Conservation (phyloP, 1,140 invertebrate species). For the Bombyx mori region DNA sequence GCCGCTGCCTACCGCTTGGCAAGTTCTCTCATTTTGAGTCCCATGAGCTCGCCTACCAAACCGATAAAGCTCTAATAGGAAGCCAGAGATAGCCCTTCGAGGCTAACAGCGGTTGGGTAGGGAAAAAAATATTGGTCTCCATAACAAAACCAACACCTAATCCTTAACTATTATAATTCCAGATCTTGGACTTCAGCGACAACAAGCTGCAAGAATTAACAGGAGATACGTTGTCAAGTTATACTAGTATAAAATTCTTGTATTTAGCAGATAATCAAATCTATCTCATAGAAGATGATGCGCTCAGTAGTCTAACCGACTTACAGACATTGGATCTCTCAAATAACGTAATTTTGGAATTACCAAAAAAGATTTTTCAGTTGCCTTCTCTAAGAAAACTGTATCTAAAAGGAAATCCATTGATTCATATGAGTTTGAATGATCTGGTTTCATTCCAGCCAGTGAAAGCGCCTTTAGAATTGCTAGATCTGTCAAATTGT, state of each 20-base stretch:
- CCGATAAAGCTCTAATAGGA: too few relatives aligned
- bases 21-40: too few relatives aligned
- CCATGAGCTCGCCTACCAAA: too few relatives aligned
- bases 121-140: too few relatives aligned
- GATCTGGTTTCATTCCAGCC: constrained; percentile 61
- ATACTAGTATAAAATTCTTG: constrained; percentile 71
- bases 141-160: too few relatives aligned
- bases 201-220: constrained; percentile 74
- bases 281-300: constrained; percentile 70
- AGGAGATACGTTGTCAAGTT: constrained; percentile 68
- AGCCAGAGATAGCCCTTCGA: too few relatives aligned
- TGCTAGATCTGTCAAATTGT: constrained; percentile 72
- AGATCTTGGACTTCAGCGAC: constrained; percentile 76
- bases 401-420: constrained; percentile 72
- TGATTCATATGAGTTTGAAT: constrained; percentile 55
- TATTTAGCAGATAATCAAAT: constrained; percentile 76
- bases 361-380: constrained; percentile 71
- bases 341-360: constrained; percentile 71
- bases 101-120: too few relatives aligned
- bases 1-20: too few relatives aligned
- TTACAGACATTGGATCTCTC: constrained; percentile 73
- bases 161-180: constrained; percentile 28
- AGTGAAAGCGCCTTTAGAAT: constrained; percentile 69
- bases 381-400: constrained; percentile 72
- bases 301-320: constrained; percentile 66